Evolutionary conservation across 2,113 vertebrate genomes (phyloP).

Genomic region (Rhabdomys dilectus): DNA sequence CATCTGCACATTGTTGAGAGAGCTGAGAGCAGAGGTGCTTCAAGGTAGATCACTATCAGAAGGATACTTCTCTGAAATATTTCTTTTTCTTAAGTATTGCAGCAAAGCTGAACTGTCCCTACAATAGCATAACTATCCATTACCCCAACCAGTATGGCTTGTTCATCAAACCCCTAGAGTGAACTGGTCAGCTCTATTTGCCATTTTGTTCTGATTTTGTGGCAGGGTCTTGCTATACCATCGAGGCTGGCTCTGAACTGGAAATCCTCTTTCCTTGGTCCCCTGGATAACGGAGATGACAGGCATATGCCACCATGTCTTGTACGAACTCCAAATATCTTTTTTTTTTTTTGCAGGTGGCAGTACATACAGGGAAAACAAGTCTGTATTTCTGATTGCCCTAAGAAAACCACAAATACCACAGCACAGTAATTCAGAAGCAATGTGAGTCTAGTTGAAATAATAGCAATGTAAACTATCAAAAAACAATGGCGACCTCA

Average conservation of each 20-base stretch:
- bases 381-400: not conserved
- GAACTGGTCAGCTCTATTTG: conserved; percentile 2
- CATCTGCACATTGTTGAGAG: conserved; percentile 47
- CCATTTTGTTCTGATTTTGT: not conserved
- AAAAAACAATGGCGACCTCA: not conserved
- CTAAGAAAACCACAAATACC: not conserved
- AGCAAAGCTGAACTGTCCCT: not conserved
- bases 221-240: not conserved
- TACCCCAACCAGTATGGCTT: not conserved
- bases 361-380: conserved; percentile 69
- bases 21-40: conserved; percentile 65
- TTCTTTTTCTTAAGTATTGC: conserved; percentile 45
- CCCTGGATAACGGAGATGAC: no score
- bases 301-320: not conserved
- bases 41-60: conserved; percentile 4
- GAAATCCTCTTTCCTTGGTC: not conserved
- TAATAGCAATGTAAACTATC: conserved; percentile 26
- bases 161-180: not conserved
- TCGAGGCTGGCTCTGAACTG: not conserved
- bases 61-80: conserved; percentile 22
- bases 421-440: not conserved
- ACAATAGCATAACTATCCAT: not conserved
- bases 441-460: not conserved
- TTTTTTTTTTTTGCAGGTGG: conserved; percentile 16
- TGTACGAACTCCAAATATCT: not conserved